Base-by-base conservation (phyloP, 2,113 vertebrate genomes). In the Siphamia tubifer region DNA sequence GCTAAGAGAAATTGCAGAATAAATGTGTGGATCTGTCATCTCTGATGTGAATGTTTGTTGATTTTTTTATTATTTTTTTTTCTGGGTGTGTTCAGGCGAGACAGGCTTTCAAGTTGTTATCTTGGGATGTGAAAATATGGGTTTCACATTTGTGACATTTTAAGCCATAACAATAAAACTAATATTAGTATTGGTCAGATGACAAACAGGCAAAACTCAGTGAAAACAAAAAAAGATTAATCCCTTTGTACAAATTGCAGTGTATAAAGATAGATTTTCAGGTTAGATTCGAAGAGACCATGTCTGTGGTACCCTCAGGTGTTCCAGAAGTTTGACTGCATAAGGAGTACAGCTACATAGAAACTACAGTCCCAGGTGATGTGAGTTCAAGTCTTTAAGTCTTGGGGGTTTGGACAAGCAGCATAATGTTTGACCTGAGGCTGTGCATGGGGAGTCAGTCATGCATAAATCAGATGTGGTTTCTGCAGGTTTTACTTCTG, bases 361-460 rank as follows among this genome's bases (percentile, higher is more conserved):
- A 44, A 34, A 20, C 60, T 13, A 13, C 4, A 8, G 0, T 36
- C 45, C 39, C 64, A 8, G 11, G 15, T 57, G 57, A 40, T 34
- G 13, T 42, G 13, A n/a, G n/a, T n/a, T n/a, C n/a, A n/a, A 58
- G 38, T 35, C 32, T 57, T 57, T 5, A 10, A 36, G 47, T 64
- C 35, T 31, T 34, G 16, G 16, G 36, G 42, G 42, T 32, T 52
- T 3, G 3, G 31, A 61, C 52, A 42, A 73, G 62, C 32, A 57
- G 43, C 20, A 55, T 32, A 19, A 16, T 73, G 51, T 82, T 71
- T 64, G 47, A 74, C 61, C 36, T 45, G 36, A 67, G 40, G 36
- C 17, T 44, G 5, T 57, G 43, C 21, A 49, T 8, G 48, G 16
- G 23, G 43, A 66, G 52, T 35, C 28, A 49, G 32, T 20, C n/a